Evolutionary conservation across 2,888 invertebrate species (phyloP).

Genomic region (Standfussiana lucernea): DNA sequence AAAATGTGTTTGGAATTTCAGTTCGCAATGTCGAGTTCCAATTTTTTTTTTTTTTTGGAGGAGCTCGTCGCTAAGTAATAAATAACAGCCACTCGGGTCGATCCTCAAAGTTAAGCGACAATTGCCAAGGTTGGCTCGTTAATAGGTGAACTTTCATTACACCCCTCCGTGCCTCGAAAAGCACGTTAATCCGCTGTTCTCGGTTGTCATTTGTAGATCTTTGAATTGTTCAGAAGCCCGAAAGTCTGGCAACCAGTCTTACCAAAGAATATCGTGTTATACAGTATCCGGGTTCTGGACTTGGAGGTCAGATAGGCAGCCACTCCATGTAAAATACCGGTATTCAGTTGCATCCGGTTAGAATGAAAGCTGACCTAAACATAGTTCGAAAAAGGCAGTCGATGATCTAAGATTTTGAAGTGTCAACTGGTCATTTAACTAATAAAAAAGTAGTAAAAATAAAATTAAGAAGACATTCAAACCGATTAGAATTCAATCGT

Average conservation of each 20-base stretch:
- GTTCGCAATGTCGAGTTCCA: not conserved
- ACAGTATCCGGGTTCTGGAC: not conserved
- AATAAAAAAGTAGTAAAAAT: conserved; percentile 25
- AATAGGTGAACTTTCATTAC: not conserved
- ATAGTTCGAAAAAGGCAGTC: not conserved
- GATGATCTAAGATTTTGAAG: not conserved
- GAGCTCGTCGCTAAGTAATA: not conserved
- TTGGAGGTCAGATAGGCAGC: not conserved
- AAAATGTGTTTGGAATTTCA: not conserved
- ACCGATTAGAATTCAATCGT: conserved; percentile 10
- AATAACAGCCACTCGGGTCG: not conserved
- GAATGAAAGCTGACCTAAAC: not conserved
- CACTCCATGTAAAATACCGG: not conserved
- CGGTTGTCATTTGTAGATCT: not conserved
- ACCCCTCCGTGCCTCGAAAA: not conserved
- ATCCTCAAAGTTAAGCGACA: not conserved
- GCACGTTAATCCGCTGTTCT: not conserved
- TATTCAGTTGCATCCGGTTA: conserved; percentile 1
- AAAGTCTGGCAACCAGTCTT: not conserved
- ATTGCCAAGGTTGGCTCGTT: not conserved
- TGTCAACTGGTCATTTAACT: not conserved
- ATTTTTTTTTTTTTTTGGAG: not conserved
- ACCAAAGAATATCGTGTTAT: not conserved
- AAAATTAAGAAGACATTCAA: conserved; percentile 9
- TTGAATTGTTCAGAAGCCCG: not conserved